A percentile compares a stretch with the other conserved stretches of the same genome.
These are phyloP conservation scores for Poeciliopsis presidionis DNA, from an alignment of 2,797 vertebrate species.

Conservation along the genomic window DNA sequence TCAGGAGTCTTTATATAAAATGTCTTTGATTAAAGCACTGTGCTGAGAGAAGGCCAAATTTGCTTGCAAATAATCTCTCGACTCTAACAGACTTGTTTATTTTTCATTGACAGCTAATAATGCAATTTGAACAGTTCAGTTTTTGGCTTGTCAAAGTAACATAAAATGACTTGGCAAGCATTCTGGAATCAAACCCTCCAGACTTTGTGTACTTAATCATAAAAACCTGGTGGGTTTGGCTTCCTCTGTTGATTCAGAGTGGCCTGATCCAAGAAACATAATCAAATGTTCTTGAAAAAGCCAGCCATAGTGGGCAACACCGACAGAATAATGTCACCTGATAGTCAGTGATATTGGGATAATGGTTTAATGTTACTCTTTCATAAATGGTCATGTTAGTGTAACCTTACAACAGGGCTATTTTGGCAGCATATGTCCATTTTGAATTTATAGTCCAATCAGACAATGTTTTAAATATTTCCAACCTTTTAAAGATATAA, in stretches of 20 bases:
- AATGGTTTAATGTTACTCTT: constrained; percentile 57
- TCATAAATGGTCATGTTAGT: constrained; percentile 30
- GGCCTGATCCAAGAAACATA: constrained; percentile 72
- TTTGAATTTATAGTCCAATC: constrained; percentile 11
- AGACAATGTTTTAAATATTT: constrained; percentile 20
- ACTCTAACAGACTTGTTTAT: constrained; percentile 63
- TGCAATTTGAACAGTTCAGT: constrained; percentile 63
- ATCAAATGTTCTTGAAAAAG: constrained; percentile 70
- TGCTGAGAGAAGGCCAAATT: constrained; percentile 53
- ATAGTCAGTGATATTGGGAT: constrained; percentile 58
- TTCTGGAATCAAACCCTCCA: constrained; percentile 66
- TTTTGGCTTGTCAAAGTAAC: constrained; percentile 66
- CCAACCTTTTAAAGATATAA: constrained; percentile 13
- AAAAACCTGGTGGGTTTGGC: constrained; percentile 75
- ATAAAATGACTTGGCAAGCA: constrained; percentile 73
- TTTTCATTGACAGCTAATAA: constrained; percentile 63
- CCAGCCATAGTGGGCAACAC: constrained; percentile 59
- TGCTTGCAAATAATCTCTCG: constrained; percentile 64
- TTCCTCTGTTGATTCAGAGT: constrained; percentile 71
- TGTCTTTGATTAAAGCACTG: constrained; percentile 55
- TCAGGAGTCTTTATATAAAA: constrained; percentile 66
- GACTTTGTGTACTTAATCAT: constrained; percentile 77
- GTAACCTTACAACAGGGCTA: constrained; percentile 31
- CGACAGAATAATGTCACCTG: constrained; percentile 65
- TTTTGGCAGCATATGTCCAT: constrained; percentile 15